These are phyloP conservation scores for Picus viridis DNA, from an alignment of 2,797 vertebrate species.

Conservation along the genomic window DNA sequence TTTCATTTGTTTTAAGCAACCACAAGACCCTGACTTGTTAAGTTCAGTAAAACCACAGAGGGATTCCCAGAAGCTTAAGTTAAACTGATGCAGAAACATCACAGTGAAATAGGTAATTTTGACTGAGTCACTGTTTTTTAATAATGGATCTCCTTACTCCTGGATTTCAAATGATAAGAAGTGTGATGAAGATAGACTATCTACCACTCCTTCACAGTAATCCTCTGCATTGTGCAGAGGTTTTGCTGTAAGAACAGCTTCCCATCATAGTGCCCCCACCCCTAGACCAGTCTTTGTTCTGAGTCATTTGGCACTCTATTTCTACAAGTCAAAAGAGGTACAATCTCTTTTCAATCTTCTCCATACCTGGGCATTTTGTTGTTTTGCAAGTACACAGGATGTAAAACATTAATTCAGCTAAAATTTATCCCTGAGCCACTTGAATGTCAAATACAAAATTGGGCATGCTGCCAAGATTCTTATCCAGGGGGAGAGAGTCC, in stretches of 20 bases:
- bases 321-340: conserved; percentile 8
- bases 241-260: neutral
- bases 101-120: neutral
- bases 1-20: neutral
- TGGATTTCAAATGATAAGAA: neutral
- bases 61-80: neutral
- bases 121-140: neutral
- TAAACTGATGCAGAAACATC: neutral
- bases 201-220: neutral
- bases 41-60: neutral
- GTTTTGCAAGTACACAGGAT: neutral
- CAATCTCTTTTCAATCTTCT: neutral
- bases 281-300: neutral
- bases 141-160: neutral
- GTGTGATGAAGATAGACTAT: neutral
- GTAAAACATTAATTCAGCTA: conserved; percentile 31
- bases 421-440: conserved; percentile 1
- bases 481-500: neutral
- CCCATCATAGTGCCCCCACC: neutral
- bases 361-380: neutral
- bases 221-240: neutral
- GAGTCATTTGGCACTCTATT: neutral
- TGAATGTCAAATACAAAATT: conserved; percentile 12
- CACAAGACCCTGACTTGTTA: neutral
- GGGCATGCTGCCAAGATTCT: neutral